These are phyloP conservation scores for Rhopalosiphum padi DNA, from an alignment of 1,140 invertebrate genomes.

Conservation along the genomic window DNA sequence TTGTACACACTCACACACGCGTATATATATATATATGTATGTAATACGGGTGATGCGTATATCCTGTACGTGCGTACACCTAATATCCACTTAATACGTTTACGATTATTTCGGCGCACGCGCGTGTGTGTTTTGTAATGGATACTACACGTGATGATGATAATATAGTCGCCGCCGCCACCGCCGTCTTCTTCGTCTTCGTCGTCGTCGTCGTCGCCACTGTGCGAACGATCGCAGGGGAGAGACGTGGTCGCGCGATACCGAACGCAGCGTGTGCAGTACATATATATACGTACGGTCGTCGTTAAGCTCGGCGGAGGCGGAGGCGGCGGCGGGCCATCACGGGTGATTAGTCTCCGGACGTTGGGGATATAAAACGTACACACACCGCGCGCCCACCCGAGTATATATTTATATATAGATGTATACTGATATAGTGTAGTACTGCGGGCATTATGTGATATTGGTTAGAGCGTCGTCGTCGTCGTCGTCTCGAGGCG, in stretches of 20 bases:
- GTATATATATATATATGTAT: neutral
- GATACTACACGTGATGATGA: no score
- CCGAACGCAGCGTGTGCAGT: neutral
- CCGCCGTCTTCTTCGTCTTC: no score
- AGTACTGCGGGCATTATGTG: neutral
- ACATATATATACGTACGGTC: neutral
- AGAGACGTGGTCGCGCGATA: neutral
- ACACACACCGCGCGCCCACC: neutral
- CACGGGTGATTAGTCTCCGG: slow-evolving; percentile 7
- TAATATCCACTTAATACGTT: slow-evolving; percentile 36
- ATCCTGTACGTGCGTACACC: neutral
- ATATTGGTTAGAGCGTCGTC: neutral
- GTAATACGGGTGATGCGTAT: neutral
- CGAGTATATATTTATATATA: neutral
- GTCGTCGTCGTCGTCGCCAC: no score
- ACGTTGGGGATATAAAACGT: slow-evolving; percentile 26
- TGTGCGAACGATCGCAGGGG: neutral
- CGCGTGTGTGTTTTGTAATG: neutral
- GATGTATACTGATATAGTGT: no score
- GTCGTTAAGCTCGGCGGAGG: neutral
- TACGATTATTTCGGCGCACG: neutral
- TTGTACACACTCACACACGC: neutral
- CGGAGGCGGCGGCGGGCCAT: neutral
- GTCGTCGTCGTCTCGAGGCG: neutral
- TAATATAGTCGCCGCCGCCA: no score